phyloP scores from a whole-genome alignment of 2,888 invertebrate genomes.

The Augiades crinisus region DNA sequence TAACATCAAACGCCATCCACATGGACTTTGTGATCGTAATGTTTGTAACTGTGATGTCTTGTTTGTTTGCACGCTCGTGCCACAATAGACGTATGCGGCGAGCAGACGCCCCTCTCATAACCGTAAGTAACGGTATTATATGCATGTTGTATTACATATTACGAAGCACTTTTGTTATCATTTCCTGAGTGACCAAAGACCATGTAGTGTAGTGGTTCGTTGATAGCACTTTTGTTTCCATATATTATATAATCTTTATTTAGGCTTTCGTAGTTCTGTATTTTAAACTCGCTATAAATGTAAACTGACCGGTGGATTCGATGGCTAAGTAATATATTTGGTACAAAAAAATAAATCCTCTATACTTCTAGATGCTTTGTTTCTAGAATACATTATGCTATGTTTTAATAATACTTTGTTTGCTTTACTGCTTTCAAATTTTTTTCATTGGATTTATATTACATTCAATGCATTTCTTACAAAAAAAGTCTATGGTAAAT shows the following conservation, averaged over 20 bases:
- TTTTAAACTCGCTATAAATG: not conserved
- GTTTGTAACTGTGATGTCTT: conserved; percentile 38
- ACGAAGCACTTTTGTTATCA: conserved; percentile 60
- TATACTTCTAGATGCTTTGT: not conserved
- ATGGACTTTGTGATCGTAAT: conserved; percentile 26
- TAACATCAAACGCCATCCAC: conserved; percentile 44
- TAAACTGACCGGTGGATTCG: not conserved
- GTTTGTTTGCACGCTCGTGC: conserved; percentile 56
- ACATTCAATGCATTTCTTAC: too few species aligned
- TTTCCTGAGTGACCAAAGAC: conserved; percentile 57
- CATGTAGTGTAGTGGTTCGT: conserved; percentile 18
- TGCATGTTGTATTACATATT: conserved; percentile 38
- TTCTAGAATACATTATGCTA: not conserved
- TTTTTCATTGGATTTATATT: too few species aligned
- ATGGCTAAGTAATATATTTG: not conserved
- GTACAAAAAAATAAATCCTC: not conserved
- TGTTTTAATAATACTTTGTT: not conserved
- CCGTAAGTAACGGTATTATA: conserved; percentile 66
- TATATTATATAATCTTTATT: conserved; percentile 7
- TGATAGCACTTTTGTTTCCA: conserved; percentile 14
- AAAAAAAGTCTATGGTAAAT: too few species aligned
- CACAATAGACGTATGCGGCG: conserved; percentile 61
- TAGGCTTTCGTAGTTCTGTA: conserved; percentile 11
- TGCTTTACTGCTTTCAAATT: not conserved
- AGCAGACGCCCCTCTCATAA: conserved; percentile 54